A percentile compares a stretch with the other conserved stretches of the same genome.
phyloP scores from a whole-genome alignment of 1,140 invertebrate genomes.

The Hyles euphorbiae region DNA sequence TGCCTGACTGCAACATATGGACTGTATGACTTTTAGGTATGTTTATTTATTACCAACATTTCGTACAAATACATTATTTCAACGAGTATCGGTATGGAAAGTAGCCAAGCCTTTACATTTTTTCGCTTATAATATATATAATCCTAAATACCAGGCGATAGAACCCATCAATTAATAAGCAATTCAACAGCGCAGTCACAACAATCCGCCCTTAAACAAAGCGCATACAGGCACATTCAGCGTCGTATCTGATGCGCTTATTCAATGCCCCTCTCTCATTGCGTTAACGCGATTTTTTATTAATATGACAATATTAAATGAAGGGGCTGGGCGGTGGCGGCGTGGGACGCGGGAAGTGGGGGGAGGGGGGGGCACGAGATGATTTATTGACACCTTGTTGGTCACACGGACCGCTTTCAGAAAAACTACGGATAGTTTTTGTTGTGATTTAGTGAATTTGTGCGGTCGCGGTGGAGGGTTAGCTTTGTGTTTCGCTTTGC shows the following conservation, averaged over 20 bases:
- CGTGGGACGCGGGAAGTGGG: slow-evolving; percentile 11
- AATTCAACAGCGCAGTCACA: too few species aligned
- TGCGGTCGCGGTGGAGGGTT: slow-evolving; percentile 9
- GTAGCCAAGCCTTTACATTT: too few species aligned
- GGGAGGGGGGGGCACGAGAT: slow-evolving; percentile 33
- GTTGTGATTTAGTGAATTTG: slow-evolving; percentile 11
- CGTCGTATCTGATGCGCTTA: slow-evolving; percentile 10
- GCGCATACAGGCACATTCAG: too few species aligned
- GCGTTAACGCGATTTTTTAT: slow-evolving; percentile 60
- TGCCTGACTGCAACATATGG: too few species aligned
- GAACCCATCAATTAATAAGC: too few species aligned
- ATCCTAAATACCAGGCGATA: too few species aligned
- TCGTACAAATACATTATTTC: too few species aligned
- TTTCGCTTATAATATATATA: too few species aligned
- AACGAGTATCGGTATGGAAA: too few species aligned
- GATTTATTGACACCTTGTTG: slow-evolving; percentile 56
- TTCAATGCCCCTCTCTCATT: slow-evolving; percentile 19
- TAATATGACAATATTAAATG: slow-evolving; percentile 68
- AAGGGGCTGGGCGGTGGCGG: slow-evolving; percentile 32
- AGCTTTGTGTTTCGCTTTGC: neutral
- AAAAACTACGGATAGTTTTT: slow-evolving; percentile 10
- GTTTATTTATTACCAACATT: too few species aligned
- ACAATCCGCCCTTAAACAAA: too few species aligned
- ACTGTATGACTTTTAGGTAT: too few species aligned
- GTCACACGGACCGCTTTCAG: slow-evolving; percentile 13